Base-by-base conservation (phyloP, 2,888 invertebrate genomes). In the Cyrtodaria siliqua region DNA sequence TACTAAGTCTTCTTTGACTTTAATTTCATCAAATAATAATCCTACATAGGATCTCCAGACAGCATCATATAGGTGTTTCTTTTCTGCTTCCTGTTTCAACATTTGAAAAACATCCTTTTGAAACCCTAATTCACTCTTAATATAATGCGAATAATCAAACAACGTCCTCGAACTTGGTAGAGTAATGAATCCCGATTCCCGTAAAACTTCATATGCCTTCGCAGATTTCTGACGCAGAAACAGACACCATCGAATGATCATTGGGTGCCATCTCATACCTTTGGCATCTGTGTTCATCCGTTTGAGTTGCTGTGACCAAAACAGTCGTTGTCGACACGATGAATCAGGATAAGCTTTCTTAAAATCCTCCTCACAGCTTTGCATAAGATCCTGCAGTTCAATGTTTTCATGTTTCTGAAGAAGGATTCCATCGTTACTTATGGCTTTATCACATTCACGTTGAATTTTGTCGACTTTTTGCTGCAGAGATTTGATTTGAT, bases 61-160 rank as follows among this genome's bases (percentile, higher is more conserved):
- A n/a, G 47, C 47, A 18, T 61, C 27, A 18, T 59, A 47, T 64
- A 63, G 61, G 4, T 49, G 56, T 9, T 24, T 9, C 40, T 70
- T 70, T 42, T 57, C 49, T 29, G 73, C 66, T 47, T 81, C 74
- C 9, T 23, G 27, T 24, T 68, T 26, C n/a, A 77, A 27, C 18
- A 70, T 20, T 44, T 73, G 42, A 4, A 69, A 40, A 0, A 71
- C 56, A 63, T 77, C 76, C 16, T n/a, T 20, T 1, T 70, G 38
- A n/a, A 68, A 62, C 1, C 68, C 74, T 3, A 68, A 24, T 1
- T 57, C 64, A 59, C 74, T 79, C 33, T 49, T 72, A 12, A 68
- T 63, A 23, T 60, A 73, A 42, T 80, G 77, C 0, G 64, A 60
- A 23, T 77, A 80, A 27, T 77, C 80, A 61, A 67, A 80, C 8